phyloP scores from a whole-genome alignment of 2,113 vertebrate species.

The Riparia riparia region DNA sequence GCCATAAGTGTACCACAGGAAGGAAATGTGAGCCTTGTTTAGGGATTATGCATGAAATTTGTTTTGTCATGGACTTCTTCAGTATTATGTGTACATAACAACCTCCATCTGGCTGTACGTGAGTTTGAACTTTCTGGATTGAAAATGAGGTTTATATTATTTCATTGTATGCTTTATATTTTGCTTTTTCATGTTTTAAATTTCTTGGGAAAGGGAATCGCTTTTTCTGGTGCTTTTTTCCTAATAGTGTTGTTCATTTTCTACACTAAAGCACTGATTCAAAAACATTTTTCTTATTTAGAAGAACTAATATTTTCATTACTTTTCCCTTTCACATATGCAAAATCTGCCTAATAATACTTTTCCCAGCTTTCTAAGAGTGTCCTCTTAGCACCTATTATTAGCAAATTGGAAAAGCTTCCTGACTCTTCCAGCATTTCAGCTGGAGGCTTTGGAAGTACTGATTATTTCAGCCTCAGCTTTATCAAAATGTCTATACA shows the following conservation, averaged over 20 bases:
- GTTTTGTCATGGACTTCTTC: not conserved
- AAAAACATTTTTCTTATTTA: not conserved
- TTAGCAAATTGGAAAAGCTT: not conserved
- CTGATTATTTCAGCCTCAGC: not conserved
- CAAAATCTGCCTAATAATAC: not conserved
- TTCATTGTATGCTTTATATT: not conserved
- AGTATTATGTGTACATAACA: not conserved
- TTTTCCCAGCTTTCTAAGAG: not conserved
- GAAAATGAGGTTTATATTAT: not conserved
- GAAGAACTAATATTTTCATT: not conserved
- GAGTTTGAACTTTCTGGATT: not conserved
- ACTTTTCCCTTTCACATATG: not conserved
- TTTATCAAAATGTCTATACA: not conserved
- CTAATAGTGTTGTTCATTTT: not conserved
- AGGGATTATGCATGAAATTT: not conserved
- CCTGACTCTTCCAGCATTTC: not conserved
- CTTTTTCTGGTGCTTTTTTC: not conserved
- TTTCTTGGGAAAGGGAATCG: not conserved
- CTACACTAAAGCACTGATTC: not conserved
- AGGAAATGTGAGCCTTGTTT: not conserved
- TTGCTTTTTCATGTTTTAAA: not conserved
- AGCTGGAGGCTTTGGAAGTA: not conserved
- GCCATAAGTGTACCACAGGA: not conserved
- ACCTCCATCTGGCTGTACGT: not conserved
- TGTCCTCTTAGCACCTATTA: not conserved